Evolutionary conservation across 2,797 vertebrate species (phyloP).

Genomic region (Micrastur ruficollis): DNA sequence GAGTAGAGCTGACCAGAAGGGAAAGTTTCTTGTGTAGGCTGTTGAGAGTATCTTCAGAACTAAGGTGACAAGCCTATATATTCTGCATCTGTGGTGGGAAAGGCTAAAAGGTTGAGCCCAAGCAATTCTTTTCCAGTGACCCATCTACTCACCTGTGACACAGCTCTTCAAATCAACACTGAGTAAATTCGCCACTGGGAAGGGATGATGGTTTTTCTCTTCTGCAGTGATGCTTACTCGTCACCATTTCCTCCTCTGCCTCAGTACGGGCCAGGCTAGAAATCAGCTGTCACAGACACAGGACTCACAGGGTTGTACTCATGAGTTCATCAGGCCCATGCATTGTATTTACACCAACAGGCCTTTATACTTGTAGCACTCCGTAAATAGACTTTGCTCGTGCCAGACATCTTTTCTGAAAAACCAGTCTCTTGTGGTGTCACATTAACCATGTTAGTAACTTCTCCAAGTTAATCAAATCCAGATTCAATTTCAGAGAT

Average conservation of each 20-base stretch:
- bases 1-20: not conserved
- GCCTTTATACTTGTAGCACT: not conserved
- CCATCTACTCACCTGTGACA: not conserved
- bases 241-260: not conserved
- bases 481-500: not conserved
- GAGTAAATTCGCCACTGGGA: not conserved
- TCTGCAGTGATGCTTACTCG: not conserved
- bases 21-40: not conserved
- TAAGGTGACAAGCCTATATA: not conserved
- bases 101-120: not conserved
- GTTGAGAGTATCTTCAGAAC: not conserved
- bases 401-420: not conserved
- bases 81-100: not conserved
- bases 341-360: not conserved
- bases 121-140: not conserved
- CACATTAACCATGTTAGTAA: not conserved
- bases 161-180: not conserved
- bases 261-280: not conserved
- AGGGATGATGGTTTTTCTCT: not conserved
- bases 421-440: not conserved
- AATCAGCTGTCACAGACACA: accelerated
- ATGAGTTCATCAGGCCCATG: not conserved
- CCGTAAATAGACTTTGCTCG: not conserved
- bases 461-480: not conserved
- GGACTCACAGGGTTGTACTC: not conserved